Evolutionary conservation across 2,888 invertebrate species (phyloP).

Genomic region (Drosophila emarginata): DNA sequence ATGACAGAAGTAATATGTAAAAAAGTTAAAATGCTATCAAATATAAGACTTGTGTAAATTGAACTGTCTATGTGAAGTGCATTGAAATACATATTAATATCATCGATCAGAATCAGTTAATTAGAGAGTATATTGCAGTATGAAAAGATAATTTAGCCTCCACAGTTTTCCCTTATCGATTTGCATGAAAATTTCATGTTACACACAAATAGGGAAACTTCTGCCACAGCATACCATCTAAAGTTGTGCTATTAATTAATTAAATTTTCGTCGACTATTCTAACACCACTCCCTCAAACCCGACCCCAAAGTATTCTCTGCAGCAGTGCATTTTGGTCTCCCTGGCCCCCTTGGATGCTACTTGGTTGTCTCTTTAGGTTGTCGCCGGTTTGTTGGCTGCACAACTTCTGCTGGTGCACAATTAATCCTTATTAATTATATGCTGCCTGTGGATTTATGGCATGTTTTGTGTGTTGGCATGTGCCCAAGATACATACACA

Average conservation of each 20-base stretch:
- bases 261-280: conserved; percentile 63
- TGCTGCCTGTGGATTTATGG: conserved; percentile 72
- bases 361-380: conserved; percentile 18
- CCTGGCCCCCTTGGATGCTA: neutral
- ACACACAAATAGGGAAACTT: conserved; percentile 14
- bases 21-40: no score
- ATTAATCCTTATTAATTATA: conserved; percentile 79
- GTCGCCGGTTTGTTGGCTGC: conserved; percentile 44
- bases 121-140: conserved; percentile 32
- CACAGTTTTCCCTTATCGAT: conserved; percentile 32
- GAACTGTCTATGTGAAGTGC: neutral
- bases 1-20: no score
- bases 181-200: conserved; percentile 13
- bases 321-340: conserved; percentile 12
- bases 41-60: neutral
- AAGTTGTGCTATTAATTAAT: conserved; percentile 76
- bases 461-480: conserved; percentile 69
- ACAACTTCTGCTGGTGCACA: conserved; percentile 71
- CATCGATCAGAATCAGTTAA: conserved; percentile 41
- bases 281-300: neutral
- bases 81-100: no score
- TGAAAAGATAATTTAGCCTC: conserved; percentile 33
- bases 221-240: conserved; percentile 39
- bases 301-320: conserved; percentile 14
- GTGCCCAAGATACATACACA: conserved; percentile 50